Evolutionary conservation across 2,797 vertebrate species (phyloP), one percentile per base, ranked within the genome.

Genomic region (Steatocranus sp.): DNA sequence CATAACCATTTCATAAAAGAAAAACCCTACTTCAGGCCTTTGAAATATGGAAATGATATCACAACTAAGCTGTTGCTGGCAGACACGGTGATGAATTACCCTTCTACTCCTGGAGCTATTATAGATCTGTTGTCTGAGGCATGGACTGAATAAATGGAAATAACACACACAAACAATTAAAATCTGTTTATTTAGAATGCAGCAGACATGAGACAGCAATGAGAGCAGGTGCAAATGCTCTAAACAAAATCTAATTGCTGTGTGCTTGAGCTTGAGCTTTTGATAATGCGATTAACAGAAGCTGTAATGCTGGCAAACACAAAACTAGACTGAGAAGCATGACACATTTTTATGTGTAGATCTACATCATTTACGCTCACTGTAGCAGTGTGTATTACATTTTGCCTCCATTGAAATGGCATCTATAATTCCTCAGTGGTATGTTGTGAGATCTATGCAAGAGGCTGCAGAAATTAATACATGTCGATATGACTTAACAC

Each of bases 1-100:
- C 84, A 66, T 70, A 82, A 70, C 38, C 61, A 20, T 84, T 83
- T 87, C 27, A 82, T 76, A 36, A 87, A 87, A 80, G 70, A 46
- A 86, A 81, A 86, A 80, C 77, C 1, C 4, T 61, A 82, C 83
- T 83, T 87, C 76, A 81, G 85, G 79, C 83, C 63, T 87, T 86
- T 86, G 84, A 80, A 83, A 84, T 87, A 85, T 89, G 83, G 74
- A 87, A 89, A 89, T 84, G 38, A 78, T 88, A 87, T 88, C 81
- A 87, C 80, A 90, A 81, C 83, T 89, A 85, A 89, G 89, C 86
- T 25, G 46, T 68, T 53, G 82, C 83, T 92, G 89, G 86, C 90
- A 91, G 79, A 75, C 79, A 80, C 78, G 41, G 83, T 83, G 90
- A 90, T 92, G 90, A 86, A 92, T 91, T 89, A 85, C 43, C 79